Conservation (phyloP, 2,113 vertebrate species). For the Symphodus melops region DNA sequence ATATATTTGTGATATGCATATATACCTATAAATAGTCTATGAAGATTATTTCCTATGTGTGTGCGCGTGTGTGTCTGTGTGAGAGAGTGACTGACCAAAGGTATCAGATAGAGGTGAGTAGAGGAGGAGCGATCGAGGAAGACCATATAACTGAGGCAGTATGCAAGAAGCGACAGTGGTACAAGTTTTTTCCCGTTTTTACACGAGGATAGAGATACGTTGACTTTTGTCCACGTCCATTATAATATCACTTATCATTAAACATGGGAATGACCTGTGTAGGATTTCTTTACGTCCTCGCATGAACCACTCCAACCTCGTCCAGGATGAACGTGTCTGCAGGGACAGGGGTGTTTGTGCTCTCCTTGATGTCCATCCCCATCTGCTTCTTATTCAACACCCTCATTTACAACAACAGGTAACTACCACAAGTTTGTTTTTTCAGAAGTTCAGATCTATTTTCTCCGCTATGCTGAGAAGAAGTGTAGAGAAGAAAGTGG, state of each 20-base stretch:
- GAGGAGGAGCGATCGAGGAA: neutral
- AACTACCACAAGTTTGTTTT: neutral
- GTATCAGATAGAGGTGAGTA: neutral
- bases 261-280: neutral
- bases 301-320: neutral
- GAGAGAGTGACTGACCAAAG: neutral
- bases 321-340: slow-evolving; percentile 87
- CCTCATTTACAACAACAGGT: slow-evolving; percentile 85
- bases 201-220: neutral
- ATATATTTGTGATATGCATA: too few species aligned
- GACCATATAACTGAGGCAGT: slow-evolving; percentile 16
- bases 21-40: too few species aligned
- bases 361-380: slow-evolving; percentile 91
- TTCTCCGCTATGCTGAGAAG: too few species aligned
- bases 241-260: slow-evolving; percentile 1
- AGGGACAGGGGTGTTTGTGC: slow-evolving; percentile 90
- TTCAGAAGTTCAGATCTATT: too few species aligned
- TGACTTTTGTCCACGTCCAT: neutral
- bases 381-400: slow-evolving; percentile 89
- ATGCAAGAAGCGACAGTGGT: neutral
- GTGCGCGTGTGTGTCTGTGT: neutral
- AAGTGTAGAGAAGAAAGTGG: too few species aligned
- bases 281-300: neutral
- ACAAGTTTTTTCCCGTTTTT: neutral
- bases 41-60: neutral